These are phyloP conservation scores for Bucco capensis DNA, from an alignment of 2,113 vertebrate species.

Conservation along the genomic window DNA sequence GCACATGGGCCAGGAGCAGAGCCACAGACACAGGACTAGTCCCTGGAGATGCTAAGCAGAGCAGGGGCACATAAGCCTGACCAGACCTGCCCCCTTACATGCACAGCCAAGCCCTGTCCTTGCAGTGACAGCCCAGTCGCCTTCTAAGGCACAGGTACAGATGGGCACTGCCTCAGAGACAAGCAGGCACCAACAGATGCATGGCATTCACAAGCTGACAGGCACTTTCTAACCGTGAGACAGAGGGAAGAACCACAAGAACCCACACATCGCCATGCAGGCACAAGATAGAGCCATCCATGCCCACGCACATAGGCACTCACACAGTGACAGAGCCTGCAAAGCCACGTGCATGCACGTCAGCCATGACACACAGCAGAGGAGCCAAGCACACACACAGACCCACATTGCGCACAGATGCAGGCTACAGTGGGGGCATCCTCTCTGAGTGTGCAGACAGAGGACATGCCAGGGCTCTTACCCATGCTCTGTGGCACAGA, in stretches of 20 bases:
- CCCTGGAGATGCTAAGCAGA: background rate
- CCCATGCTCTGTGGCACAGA: slow-evolving; percentile 86
- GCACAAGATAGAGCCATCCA: background rate
- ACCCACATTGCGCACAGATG: background rate
- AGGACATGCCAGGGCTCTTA: slow-evolving; percentile 39
- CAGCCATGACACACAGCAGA: fast-evolving
- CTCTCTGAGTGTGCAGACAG: fast-evolving
- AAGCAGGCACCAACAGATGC: slow-evolving; percentile 23
- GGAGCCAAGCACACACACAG: background rate
- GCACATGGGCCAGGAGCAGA: background rate
- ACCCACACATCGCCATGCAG: slow-evolving; percentile 42
- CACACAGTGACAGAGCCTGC: background rate
- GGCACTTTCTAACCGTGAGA: background rate
- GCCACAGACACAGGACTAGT: fast-evolving
- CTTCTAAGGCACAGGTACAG: background rate
- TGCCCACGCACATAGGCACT: slow-evolving; percentile 33
- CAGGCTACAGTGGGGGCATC: background rate
- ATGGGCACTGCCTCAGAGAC: background rate
- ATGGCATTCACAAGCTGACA: background rate
- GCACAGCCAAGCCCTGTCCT: background rate
- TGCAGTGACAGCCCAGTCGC: background rate
- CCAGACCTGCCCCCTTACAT: background rate
- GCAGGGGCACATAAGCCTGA: background rate
- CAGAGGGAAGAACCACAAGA: slow-evolving; percentile 1
- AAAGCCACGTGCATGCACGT: background rate